Percentiles rank a stretch among this genome's conserved stretches.
phyloP scores from a whole-genome alignment of 2,888 invertebrate species.

The Tenthredo mesomela region DNA sequence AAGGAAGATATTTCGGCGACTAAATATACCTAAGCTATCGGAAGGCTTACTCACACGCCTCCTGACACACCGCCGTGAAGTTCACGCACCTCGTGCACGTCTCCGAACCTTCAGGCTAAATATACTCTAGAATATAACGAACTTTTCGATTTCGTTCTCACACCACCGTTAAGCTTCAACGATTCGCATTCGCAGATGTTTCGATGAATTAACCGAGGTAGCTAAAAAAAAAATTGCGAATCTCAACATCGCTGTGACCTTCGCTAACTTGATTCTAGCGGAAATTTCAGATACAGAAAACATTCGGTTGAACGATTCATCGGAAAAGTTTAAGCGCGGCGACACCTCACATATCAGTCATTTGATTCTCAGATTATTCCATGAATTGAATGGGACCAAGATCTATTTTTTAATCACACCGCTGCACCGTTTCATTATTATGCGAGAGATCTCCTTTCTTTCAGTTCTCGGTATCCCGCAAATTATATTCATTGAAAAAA shows the following conservation, averaged over 20 bases:
- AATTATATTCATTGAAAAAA: not conserved
- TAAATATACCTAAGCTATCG: slow-evolving; percentile 10
- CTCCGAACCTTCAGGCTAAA: slow-evolving; percentile 14
- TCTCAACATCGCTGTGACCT: not conserved
- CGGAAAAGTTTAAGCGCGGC: not conserved
- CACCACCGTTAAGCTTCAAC: slow-evolving; percentile 11
- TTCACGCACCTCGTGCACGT: not conserved
- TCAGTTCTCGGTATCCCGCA: not conserved
- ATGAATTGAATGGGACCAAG: not conserved
- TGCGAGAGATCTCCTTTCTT: not conserved
- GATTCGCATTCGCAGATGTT: not conserved
- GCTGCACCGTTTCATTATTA: not conserved
- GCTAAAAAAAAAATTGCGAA: slow-evolving; percentile 6
- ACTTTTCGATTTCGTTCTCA: slow-evolving; percentile 35
- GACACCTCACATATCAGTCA: not conserved
- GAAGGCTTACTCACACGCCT: not conserved
- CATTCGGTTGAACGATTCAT: not conserved
- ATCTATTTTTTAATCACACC: not conserved
- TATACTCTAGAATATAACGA: slow-evolving; percentile 42
- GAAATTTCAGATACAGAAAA: not conserved
- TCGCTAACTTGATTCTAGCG: not conserved
- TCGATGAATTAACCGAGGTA: not conserved
- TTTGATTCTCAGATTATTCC: not conserved
- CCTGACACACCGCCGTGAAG: slow-evolving; percentile 7
- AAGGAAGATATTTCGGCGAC: slow-evolving; percentile 13